phyloP scores from a whole-genome alignment of 2,113 vertebrate species.

The Myxocyprinus asiaticus region DNA sequence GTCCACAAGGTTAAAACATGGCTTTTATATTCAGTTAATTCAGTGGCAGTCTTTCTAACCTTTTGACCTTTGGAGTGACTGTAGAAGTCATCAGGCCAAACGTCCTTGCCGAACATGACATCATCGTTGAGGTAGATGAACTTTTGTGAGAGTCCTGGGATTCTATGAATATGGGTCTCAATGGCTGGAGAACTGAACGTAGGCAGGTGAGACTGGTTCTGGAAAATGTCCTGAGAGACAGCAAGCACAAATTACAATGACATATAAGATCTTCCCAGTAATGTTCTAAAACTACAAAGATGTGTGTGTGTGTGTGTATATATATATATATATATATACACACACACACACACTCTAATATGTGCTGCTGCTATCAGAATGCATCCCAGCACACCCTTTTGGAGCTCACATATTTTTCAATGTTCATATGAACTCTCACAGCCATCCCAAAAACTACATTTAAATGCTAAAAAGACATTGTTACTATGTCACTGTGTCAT shows the following conservation, averaged over 20 bases:
- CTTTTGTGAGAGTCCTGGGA: constrained; percentile 93
- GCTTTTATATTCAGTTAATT: too few species aligned
- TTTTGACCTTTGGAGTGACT: constrained; percentile 98
- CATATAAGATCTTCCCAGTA: background rate
- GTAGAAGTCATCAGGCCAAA: constrained; percentile 98
- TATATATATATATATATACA: too few species aligned
- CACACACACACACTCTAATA: too few species aligned
- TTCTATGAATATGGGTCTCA: constrained; percentile 96
- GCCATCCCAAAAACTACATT: too few species aligned
- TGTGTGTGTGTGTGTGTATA: too few species aligned
- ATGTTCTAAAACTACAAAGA: too few species aligned
- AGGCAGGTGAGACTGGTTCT: constrained; percentile 90
- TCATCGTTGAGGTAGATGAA: constrained; percentile 98
- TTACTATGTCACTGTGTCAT: background rate
- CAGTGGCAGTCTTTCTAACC: constrained; percentile 65
- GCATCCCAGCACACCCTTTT: too few species aligned
- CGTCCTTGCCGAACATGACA: constrained; percentile 97
- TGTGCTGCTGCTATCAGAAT: too few species aligned
- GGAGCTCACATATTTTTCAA: too few species aligned
- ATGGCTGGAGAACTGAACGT: constrained; percentile 98
- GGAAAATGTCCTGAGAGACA: constrained; percentile 86
- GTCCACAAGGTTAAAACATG: too few species aligned
- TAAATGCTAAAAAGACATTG: too few species aligned
- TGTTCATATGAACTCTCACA: too few species aligned
- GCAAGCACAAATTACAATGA: background rate